Evolutionary conservation across 2,113 vertebrate genomes (phyloP).

Genomic region (Sapajus apella): DNA sequence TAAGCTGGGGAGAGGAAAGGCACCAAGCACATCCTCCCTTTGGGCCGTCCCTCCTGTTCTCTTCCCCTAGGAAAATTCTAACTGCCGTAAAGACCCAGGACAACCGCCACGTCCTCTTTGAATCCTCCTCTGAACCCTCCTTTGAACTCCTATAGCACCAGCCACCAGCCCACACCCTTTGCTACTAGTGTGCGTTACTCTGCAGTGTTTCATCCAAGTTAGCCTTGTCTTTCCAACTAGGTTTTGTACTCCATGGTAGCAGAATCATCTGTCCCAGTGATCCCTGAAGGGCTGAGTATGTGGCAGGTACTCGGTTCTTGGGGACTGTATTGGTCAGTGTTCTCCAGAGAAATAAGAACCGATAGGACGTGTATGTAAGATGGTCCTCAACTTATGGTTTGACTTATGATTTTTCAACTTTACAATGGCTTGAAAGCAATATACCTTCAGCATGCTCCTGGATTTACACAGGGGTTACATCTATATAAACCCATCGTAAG

Average conservation of each 20-base stretch:
- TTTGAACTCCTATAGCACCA: neutral
- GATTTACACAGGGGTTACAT: neutral
- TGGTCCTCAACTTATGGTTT: neutral
- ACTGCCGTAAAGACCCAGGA: neutral
- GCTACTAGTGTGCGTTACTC: neutral
- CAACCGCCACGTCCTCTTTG: neutral
- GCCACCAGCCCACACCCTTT: neutral
- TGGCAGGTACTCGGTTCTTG: neutral
- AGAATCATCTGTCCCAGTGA: neutral
- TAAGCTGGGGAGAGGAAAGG: neutral
- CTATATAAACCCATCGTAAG: too few species aligned
- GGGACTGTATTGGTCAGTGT: neutral
- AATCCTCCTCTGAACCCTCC: neutral
- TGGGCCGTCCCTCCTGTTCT: neutral
- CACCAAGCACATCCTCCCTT: neutral
- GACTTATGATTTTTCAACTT: neutral
- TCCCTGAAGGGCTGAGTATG: neutral
- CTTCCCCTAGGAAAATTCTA: neutral
- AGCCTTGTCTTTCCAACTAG: neutral
- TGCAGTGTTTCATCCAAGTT: neutral
- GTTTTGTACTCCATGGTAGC: neutral
- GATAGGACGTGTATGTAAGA: neutral
- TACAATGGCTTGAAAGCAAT: neutral
- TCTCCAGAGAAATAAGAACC: neutral
- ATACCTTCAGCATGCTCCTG: neutral